Conservation (phyloP, 2,797 vertebrate species). For the Florisuga fusca region DNA sequence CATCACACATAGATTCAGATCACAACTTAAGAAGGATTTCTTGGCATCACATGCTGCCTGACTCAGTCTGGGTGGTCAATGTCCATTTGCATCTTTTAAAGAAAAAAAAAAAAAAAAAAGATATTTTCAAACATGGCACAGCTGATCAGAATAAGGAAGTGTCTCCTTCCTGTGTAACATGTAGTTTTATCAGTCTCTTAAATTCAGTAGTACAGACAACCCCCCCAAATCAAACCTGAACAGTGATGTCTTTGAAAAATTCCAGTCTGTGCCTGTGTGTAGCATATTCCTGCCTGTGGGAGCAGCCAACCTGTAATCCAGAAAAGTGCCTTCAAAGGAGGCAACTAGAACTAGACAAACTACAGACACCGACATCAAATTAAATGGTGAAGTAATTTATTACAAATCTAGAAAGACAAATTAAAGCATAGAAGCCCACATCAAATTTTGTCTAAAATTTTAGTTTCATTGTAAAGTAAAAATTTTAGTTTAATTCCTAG, state of each 20-base stretch:
- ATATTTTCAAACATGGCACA: not conserved
- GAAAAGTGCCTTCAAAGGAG: not conserved
- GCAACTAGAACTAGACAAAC: not conserved
- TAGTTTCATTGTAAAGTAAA: not conserved
- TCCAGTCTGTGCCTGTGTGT: not conserved
- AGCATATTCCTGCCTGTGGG: not conserved
- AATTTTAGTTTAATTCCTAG: not conserved
- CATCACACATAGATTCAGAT: not conserved
- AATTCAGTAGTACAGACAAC: not conserved
- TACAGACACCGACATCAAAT: not conserved
- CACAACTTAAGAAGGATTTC: constrained; percentile 11
- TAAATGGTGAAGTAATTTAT: not conserved
- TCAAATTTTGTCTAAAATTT: not conserved
- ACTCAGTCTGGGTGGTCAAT: constrained; percentile 17
- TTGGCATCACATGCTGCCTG: not conserved
- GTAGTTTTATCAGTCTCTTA: not conserved
- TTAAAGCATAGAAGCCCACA: not conserved
- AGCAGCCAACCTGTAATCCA: not conserved
- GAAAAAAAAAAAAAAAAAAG: not conserved
- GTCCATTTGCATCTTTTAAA: not conserved
- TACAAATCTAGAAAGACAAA: not conserved
- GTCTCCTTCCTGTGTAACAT: not conserved
- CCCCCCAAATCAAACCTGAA: not conserved
- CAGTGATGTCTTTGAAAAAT: not conserved
- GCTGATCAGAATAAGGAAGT: not conserved